Evolutionary conservation across 2,888 invertebrate genomes (phyloP).

Genomic region (Chouioia cunea): DNA sequence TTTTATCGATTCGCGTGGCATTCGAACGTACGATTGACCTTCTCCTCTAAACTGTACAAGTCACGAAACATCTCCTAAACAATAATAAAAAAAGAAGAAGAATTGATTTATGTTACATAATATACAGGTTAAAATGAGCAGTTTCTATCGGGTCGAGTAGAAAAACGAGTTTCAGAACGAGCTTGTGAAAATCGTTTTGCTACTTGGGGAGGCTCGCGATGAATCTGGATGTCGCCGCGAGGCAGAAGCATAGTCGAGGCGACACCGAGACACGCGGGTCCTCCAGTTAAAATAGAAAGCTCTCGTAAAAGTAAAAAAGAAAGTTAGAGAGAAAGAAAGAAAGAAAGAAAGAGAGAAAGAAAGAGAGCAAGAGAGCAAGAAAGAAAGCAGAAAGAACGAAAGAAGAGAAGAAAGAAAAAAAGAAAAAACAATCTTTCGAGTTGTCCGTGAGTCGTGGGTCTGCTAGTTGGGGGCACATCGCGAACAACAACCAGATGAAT

Average conservation of each 20-base stretch:
- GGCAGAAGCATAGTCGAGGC: slow-evolving; percentile 6
- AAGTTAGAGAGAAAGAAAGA: neutral
- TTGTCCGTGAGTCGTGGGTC: neutral
- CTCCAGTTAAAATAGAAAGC: too few relatives aligned
- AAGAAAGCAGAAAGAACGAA: slow-evolving; percentile 8
- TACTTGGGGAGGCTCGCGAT: slow-evolving; percentile 5
- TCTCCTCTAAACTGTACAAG: slow-evolving; percentile 36
- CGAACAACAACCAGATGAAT: neutral
- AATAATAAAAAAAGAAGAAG: slow-evolving; percentile 20
- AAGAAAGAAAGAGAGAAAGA: slow-evolving; percentile 4
- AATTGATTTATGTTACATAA: slow-evolving; percentile 42
- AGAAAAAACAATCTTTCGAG: slow-evolving; percentile 30
- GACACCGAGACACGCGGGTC: slow-evolving; percentile 12
- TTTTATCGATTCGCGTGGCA: slow-evolving; percentile 4
- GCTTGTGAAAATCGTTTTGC: slow-evolving; percentile 36
- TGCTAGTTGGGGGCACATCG: too few relatives aligned
- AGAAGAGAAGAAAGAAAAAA: neutral
- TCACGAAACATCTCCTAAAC: slow-evolving; percentile 37
- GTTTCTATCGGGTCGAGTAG: slow-evolving; percentile 10
- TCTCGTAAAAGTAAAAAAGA: too few relatives aligned
- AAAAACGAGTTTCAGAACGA: slow-evolving; percentile 37
- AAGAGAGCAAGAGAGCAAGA: neutral
- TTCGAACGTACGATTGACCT: slow-evolving; percentile 31
- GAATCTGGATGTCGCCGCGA: slow-evolving; percentile 16
- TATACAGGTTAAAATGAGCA: slow-evolving; percentile 36